Conservation (phyloP, 2,113 vertebrate genomes). For the Corapipo altera region DNA sequence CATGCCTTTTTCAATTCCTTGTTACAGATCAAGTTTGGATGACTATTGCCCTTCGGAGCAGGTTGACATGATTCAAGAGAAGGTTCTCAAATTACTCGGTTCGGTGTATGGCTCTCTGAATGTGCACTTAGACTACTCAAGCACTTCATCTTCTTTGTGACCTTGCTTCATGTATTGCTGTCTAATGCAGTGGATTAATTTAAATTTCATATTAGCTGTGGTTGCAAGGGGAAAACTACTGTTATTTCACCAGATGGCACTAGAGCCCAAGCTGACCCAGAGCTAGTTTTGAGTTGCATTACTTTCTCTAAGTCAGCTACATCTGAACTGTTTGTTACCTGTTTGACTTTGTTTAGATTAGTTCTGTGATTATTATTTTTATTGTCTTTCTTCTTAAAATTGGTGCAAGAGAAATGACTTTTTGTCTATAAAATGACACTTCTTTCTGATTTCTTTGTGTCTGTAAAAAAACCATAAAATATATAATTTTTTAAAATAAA, state of each 20-base stretch:
- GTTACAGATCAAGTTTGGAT: conserved; percentile 90
- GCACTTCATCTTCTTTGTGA: conserved; percentile 47
- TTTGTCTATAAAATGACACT: not conserved
- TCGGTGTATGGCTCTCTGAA: conserved; percentile 83
- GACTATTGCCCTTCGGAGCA: conserved; percentile 96
- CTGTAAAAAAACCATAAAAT: not conserved
- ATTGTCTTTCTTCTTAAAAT: not conserved
- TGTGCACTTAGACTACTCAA: conserved; percentile 82
- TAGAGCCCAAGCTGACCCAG: conserved; percentile 13
- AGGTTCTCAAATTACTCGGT: conserved; percentile 76
- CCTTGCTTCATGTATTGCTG: not conserved
- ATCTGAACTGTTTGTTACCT: not conserved
- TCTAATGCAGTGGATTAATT: not conserved
- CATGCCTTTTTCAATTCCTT: not conserved
- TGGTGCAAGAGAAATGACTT: not conserved
- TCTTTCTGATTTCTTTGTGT: not conserved
- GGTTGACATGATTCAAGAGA: conserved; percentile 87
- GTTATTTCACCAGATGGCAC: conserved; percentile 44
- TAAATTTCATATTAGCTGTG: not conserved
- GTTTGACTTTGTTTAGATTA: not conserved
- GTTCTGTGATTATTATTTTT: not conserved
- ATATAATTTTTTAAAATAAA: not conserved
- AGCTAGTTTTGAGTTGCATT: not conserved
- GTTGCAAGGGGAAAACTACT: not conserved
- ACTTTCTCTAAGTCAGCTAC: not conserved